Evolutionary conservation across 2,113 vertebrate genomes (phyloP).

Genomic region (Rattus rattus): DNA sequence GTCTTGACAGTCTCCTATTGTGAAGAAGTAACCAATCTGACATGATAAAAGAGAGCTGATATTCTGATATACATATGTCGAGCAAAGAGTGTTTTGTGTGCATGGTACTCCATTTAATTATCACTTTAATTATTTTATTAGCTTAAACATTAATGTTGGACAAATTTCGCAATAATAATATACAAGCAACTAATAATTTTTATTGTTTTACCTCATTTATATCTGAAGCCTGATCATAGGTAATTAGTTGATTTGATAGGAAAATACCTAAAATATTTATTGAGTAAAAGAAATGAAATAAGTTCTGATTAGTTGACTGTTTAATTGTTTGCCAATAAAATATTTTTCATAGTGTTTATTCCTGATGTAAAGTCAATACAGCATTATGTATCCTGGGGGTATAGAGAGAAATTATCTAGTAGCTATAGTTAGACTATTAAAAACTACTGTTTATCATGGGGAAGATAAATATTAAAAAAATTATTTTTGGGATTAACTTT

Average conservation of each 20-base stretch:
- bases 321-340: conserved; percentile 54
- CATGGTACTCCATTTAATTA: conserved; percentile 46
- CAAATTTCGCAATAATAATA: conserved; percentile 58
- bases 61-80: not conserved
- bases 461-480: not conserved
- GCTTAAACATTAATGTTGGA: conserved; percentile 53
- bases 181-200: conserved; percentile 50
- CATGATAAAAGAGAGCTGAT: conserved; percentile 13
- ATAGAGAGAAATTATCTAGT: not conserved
- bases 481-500: conserved; percentile 19
- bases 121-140: conserved; percentile 65
- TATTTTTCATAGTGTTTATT: conserved; percentile 59
- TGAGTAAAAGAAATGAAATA: not conserved
- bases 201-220: conserved; percentile 53
- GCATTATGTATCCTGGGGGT: not conserved
- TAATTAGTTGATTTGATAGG: conserved; percentile 66
- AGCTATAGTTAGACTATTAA: conserved; percentile 16
- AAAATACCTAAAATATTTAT: conserved; percentile 49
- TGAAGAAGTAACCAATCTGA: not conserved
- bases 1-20: conserved; percentile 44
- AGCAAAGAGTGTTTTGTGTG: conserved; percentile 46
- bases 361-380: not conserved
- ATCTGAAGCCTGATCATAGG: conserved; percentile 54
- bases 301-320: conserved; percentile 50
- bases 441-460: not conserved